Percentiles rank a stretch among this genome's conserved stretches.
Conservation (phyloP, 2,888 invertebrate genomes). For the Campoplex capitator region DNA sequence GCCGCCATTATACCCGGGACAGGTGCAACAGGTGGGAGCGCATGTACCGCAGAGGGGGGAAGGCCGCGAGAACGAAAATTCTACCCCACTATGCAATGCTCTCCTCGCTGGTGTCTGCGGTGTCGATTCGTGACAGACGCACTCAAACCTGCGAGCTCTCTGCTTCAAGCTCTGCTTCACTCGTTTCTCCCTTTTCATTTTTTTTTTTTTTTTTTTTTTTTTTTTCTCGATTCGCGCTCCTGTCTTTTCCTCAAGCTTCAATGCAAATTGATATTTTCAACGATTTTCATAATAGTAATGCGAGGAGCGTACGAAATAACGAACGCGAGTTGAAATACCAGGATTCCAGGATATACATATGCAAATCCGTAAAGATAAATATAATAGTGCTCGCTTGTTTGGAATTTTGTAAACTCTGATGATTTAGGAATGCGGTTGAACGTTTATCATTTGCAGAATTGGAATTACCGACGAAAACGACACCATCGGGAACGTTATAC, state of each 20-base stretch:
- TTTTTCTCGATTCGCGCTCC: not conserved
- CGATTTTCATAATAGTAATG: no score
- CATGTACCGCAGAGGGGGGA: not conserved
- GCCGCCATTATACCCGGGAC: constrained; percentile 44
- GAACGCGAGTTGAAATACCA: no score
- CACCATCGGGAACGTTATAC: constrained; percentile 74
- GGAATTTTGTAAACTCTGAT: no score
- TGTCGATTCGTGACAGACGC: not conserved
- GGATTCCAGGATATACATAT: no score
- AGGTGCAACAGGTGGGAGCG: constrained; percentile 65
- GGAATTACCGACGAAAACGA: constrained; percentile 75
- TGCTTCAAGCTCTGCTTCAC: not conserved
- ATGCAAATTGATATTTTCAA: not conserved
- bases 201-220: constrained; percentile 34
- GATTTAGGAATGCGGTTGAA: not conserved
- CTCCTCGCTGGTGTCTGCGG: not conserved
- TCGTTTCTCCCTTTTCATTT: not conserved
- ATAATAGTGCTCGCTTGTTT: no score
- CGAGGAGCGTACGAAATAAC: no score
- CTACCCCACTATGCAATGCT: not conserved
- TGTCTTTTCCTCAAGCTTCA: not conserved
- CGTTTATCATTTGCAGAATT: constrained; percentile 71
- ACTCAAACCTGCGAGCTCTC: constrained; percentile 27
- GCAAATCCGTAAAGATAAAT: no score
- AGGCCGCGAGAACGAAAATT: not conserved